Evolutionary conservation across 64 coral and sea anemone species (phyloP), one percentile per base, ranked within the genome.

Genomic region (Catalaphyllia jardinei): DNA sequence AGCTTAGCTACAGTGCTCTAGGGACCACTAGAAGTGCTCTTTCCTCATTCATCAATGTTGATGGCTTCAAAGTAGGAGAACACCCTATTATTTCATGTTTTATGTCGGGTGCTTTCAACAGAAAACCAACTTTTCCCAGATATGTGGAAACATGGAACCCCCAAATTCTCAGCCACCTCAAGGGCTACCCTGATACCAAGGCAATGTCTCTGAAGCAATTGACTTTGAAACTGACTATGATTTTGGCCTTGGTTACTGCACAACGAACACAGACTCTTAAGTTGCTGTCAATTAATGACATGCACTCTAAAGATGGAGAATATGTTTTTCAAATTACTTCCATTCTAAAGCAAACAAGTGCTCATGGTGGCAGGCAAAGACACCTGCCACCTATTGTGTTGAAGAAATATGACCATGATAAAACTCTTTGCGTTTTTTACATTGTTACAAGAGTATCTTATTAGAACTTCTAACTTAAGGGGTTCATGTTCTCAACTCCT

Each of bases 241-340:
- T 92, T n/a, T 75, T 86, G 80, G 72, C 79, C n/a, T 46, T 92
- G 28, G 49, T 77, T 2, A 31, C 75, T 62, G 80, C 89, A 73
- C 89, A 92, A 74, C 73, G 89, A 86, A 77, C 57, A 73, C 80
- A 92, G 42, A 86, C 80, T 19, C 67, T 92, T n/a, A 79, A 92
- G 27, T 52, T 65, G 31, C 65, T 92, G 64, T 92, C 90, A 31
- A 72, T 92, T 59, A 54, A 92, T 29, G 49, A 62, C 29, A 86
- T 92, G 81, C 72, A 78, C 50, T 17, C 14, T 13, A 62, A 78
- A 25, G 79, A 2, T 39, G 72, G 39, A 20, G 57, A 69, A 42
- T 87, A 87, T 87, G 28, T 67, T 71, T 92, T 87, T 86, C 24
- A 60, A 49, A 79, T 87, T 50, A 64, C 33, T 19, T 42, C 75